Evolutionary conservation across 2,797 vertebrate species (phyloP).

Genomic region (Alosa sapidissima): DNA sequence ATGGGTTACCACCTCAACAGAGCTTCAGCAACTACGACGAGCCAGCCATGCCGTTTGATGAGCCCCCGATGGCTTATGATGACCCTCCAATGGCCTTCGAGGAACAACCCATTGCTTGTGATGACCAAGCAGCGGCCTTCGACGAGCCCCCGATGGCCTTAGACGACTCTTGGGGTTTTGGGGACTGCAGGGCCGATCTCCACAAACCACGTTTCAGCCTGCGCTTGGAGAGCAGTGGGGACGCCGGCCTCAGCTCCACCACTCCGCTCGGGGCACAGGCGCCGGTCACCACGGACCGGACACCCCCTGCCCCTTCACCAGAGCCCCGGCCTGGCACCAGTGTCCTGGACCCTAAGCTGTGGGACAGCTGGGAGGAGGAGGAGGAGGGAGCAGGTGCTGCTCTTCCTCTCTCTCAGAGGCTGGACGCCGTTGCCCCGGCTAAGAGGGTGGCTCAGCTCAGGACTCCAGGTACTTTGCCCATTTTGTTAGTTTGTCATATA

Average conservation of each 20-base stretch:
- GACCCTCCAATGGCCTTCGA: conserved; percentile 4
- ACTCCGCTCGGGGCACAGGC: conserved; percentile 24
- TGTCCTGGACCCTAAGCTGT: conserved; percentile 76
- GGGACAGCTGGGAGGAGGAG: conserved; percentile 79
- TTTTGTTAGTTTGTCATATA: background rate
- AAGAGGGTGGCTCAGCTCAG: conserved; percentile 54
- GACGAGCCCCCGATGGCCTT: conserved; percentile 75
- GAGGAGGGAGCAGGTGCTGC: conserved; percentile 57
- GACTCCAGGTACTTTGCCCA: conserved; percentile 76
- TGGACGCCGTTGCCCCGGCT: conserved; percentile 43
- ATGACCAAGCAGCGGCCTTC: conserved; percentile 42
- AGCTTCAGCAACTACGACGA: conserved; percentile 60
- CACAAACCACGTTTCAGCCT: conserved; percentile 64
- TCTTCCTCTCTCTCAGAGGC: conserved; percentile 70
- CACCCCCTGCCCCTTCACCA: conserved; percentile 28
- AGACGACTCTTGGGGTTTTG: conserved; percentile 74
- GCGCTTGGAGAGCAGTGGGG: conserved; percentile 66
- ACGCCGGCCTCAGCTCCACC: background rate
- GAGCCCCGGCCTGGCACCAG: conserved; percentile 53
- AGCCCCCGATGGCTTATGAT: conserved; percentile 50
- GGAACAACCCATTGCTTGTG: background rate
- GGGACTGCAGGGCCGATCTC: conserved; percentile 42
- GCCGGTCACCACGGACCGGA: conserved; percentile 27
- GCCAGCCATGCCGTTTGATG: conserved; percentile 49
- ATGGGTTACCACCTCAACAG: conserved; percentile 46